phyloP scores from a whole-genome alignment of 2,113 vertebrate genomes.

The Tragelaphus strepsiceros region DNA sequence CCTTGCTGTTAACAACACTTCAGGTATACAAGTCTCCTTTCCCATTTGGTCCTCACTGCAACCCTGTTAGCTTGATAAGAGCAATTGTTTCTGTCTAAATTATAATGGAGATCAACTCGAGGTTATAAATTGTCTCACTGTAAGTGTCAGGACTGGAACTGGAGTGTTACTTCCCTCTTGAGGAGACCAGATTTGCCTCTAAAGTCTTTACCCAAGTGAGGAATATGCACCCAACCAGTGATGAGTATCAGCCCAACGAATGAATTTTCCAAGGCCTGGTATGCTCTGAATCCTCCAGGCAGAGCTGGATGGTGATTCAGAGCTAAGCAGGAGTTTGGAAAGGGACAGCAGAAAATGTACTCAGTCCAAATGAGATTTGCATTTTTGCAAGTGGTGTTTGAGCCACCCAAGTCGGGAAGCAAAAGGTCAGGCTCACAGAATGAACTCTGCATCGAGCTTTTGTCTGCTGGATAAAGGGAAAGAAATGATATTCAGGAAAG shows the following conservation, averaged over 20 bases:
- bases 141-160: background rate
- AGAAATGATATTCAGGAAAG: slow-evolving; percentile 23
- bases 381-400: background rate
- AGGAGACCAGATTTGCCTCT: background rate
- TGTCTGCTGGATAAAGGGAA: background rate
- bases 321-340: background rate
- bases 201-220: background rate
- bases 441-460: background rate
- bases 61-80: background rate
- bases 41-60: background rate
- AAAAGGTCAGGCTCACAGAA: background rate
- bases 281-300: background rate
- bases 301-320: background rate
- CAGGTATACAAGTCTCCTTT: background rate
- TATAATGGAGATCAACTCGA: background rate
- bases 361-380: background rate
- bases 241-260: background rate
- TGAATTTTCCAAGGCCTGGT: background rate
- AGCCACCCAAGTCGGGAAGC: background rate
- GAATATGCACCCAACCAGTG: background rate
- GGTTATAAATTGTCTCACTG: background rate
- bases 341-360: background rate
- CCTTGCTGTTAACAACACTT: background rate
- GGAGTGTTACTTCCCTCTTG: background rate
- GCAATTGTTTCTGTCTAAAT: background rate